These are phyloP conservation scores for Mustelus asterias DNA, from an alignment of 2,113 vertebrate species.

Conservation along the genomic window DNA sequence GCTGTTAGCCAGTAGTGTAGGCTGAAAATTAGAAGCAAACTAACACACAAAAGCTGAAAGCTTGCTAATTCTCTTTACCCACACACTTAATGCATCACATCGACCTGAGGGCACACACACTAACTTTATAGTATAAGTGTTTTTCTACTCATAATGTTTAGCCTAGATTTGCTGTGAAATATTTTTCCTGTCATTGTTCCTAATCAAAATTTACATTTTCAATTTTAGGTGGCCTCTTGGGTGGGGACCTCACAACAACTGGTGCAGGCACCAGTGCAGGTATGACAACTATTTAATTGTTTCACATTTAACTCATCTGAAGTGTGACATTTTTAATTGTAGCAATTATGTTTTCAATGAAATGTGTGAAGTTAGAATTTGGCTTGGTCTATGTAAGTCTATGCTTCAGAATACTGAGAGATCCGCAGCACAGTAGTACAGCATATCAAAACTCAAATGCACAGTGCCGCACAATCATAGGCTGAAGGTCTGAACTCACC, in stretches of 20 bases:
- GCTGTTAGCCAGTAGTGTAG: not conserved
- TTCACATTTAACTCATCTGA: not conserved
- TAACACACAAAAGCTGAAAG: not conserved
- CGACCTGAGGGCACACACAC: no score
- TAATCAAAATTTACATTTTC: conserved; percentile 45
- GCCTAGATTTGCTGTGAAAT: not conserved
- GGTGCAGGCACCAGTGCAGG: conserved; percentile 99
- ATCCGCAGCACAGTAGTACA: not conserved
- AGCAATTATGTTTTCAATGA: not conserved
- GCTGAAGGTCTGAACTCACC: not conserved
- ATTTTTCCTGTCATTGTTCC: conserved; percentile 23
- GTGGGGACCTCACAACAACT: conserved; percentile 94
- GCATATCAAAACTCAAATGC: not conserved
- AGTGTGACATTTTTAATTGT: not conserved
- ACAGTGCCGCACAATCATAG: not conserved
- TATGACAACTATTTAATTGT: conserved; percentile 47
- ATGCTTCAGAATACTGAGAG: not conserved
- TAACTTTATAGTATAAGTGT: not conserved
- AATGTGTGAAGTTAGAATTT: not conserved
- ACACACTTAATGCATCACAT: not conserved
- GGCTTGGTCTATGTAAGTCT: not conserved
- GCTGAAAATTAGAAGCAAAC: not conserved
- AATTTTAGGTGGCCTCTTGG: conserved; percentile 91
- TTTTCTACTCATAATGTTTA: not conserved
- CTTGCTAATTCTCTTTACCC: not conserved